Conservation (phyloP, 2,888 invertebrate species). For the Ganaspis brasiliensis region DNA sequence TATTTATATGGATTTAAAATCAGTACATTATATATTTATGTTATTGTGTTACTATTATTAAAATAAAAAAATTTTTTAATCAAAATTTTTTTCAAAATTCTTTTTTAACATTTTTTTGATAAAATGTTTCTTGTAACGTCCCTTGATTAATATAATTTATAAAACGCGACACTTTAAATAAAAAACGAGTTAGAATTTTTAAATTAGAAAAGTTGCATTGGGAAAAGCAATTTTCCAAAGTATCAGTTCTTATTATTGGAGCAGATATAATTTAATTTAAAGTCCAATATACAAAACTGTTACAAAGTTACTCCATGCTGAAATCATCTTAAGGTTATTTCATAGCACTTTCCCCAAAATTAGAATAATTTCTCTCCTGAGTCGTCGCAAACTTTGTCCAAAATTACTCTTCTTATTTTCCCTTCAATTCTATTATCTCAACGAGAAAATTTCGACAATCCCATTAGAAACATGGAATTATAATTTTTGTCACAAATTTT, state of each 20-base stretch:
- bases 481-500: no score
- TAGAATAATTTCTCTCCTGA: conserved; percentile 1
- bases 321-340: neutral
- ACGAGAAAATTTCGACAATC: no score
- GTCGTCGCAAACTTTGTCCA: neutral
- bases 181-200: neutral
- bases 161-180: no score
- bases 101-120: no score
- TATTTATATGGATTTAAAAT: no score
- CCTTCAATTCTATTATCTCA: neutral
- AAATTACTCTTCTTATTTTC: neutral
- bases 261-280: conserved; percentile 9
- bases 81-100: no score
- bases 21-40: no score
- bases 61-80: no score
- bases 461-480: no score
- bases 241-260: conserved; percentile 9
- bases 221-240: neutral
- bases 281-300: neutral
- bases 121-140: no score
- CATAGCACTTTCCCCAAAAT: neutral
- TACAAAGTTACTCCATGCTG: neutral
- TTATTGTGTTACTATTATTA: no score
- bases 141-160: no score
- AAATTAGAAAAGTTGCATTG: neutral